phyloP scores from a whole-genome alignment of 2,888 invertebrate genomes.

The Torymus auratus region DNA sequence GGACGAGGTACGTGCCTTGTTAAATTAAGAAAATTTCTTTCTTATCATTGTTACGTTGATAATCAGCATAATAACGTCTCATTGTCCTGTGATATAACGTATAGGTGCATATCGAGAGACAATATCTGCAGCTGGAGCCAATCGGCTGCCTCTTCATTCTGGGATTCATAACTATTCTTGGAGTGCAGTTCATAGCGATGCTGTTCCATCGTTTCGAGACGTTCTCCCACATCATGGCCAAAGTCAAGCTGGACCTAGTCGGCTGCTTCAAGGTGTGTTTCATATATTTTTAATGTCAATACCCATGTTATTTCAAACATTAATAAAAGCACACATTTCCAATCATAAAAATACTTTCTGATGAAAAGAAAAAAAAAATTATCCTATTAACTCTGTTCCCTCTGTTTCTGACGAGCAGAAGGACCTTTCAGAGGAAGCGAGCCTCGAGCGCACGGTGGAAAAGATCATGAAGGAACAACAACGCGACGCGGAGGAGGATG shows the following conservation, averaged over 20 bases:
- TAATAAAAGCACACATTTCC: no score
- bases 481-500: conserved; percentile 82
- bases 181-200: conserved; percentile 83
- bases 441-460: conserved; percentile 85
- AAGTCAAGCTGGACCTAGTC: conserved; percentile 90
- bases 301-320: no score
- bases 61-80: no score
- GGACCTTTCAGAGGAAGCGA: conserved; percentile 88
- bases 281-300: neutral
- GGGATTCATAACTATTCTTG: conserved; percentile 80
- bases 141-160: conserved; percentile 81
- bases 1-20: conserved; percentile 71
- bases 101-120: conserved; percentile 74
- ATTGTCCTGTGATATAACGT: no score
- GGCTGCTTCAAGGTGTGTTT: conserved; percentile 42
- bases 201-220: conserved; percentile 82
- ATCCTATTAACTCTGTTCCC: no score
- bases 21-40: neutral
- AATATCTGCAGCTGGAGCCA: conserved; percentile 80
- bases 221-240: conserved; percentile 84
- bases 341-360: no score
- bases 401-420: no score
- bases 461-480: conserved; percentile 93
- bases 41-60: neutral
- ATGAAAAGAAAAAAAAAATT: no score